These are phyloP conservation scores for Battus philenor DNA, from an alignment of 1,140 invertebrate species.

Conservation along the genomic window DNA sequence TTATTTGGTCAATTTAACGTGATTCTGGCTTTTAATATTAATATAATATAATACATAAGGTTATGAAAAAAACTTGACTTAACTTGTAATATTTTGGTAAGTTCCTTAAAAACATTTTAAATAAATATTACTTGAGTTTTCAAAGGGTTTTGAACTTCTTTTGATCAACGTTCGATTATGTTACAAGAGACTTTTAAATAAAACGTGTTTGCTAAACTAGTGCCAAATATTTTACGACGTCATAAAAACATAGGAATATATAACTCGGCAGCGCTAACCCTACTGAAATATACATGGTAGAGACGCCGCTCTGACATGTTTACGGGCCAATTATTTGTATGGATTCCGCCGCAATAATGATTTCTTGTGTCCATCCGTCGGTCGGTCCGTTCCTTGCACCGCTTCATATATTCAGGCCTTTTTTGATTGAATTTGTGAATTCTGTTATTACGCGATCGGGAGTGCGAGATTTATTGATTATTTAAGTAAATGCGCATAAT, in stretches of 20 bases:
- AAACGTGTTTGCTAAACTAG: too few species aligned
- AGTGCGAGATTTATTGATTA: slow-evolving; percentile 53
- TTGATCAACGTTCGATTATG: too few species aligned
- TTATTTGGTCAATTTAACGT: too few species aligned
- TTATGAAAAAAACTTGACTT: too few species aligned
- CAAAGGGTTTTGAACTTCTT: too few species aligned
- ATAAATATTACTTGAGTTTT: too few species aligned
- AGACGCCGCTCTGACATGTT: slow-evolving; percentile 72
- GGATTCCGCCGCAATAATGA: slow-evolving; percentile 71
- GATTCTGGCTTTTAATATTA: too few species aligned
- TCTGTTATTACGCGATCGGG: slow-evolving; percentile 40
- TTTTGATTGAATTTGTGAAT: slow-evolving; percentile 44
- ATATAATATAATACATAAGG: too few species aligned
- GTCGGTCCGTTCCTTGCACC: slow-evolving; percentile 29
- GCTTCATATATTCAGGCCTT: slow-evolving; percentile 47
- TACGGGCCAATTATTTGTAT: slow-evolving; percentile 76
- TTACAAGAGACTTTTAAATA: too few species aligned
- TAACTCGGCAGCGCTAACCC: slow-evolving; percentile 37
- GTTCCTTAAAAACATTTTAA: too few species aligned
- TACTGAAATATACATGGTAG: slow-evolving; percentile 65
- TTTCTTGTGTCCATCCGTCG: slow-evolving; percentile 61
- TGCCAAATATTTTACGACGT: slow-evolving; percentile 1
- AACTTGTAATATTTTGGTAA: too few species aligned
- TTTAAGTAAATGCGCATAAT: slow-evolving; percentile 37
- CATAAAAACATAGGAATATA: not conserved